A percentile compares a stretch with the other conserved stretches of the same genome.
These are phyloP conservation scores for Hololepta plana DNA, from an alignment of 2,888 invertebrate species.

Conservation along the genomic window DNA sequence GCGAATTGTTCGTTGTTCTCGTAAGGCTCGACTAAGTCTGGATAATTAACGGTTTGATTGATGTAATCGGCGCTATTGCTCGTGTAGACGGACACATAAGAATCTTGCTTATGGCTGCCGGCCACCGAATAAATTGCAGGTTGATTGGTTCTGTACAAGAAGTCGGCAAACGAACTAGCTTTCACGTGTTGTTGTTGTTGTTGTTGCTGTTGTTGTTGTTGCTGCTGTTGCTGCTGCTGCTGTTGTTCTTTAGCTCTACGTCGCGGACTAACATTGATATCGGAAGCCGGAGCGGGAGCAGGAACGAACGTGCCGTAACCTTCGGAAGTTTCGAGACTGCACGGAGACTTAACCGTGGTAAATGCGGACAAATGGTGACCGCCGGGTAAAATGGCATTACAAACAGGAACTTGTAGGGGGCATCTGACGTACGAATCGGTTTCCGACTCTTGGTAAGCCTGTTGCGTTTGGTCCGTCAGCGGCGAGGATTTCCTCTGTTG, in stretches of 20 bases:
- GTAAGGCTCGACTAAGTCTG: constrained; percentile 46
- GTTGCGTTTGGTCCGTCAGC: too few relatives aligned
- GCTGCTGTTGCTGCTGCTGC: constrained; percentile 13
- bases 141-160: constrained; percentile 32
- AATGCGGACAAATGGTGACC: constrained; percentile 35
- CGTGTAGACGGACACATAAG: constrained; percentile 58
- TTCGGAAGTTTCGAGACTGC: constrained; percentile 27
- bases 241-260: constrained; percentile 25
- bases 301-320: constrained; percentile 33
- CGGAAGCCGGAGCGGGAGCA: constrained; percentile 31
- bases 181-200: constrained; percentile 18
- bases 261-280: constrained; percentile 32
- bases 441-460: constrained; percentile 28
- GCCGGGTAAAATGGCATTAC: constrained; percentile 23
- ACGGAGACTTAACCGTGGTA: constrained; percentile 33
- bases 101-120: constrained; percentile 48
- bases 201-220: constrained; percentile 15
- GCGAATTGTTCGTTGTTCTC: constrained; percentile 27
- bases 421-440: constrained; percentile 30
- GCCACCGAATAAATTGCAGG: constrained; percentile 60
- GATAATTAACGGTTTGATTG: constrained; percentile 43
- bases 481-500: constrained; percentile 4
- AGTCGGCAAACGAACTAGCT: constrained; percentile 23
- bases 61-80: constrained; percentile 42
- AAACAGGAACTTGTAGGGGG: constrained; percentile 14